Evolutionary conservation across 2,888 invertebrate genomes (phyloP).

Genomic region (Molorchus minor): DNA sequence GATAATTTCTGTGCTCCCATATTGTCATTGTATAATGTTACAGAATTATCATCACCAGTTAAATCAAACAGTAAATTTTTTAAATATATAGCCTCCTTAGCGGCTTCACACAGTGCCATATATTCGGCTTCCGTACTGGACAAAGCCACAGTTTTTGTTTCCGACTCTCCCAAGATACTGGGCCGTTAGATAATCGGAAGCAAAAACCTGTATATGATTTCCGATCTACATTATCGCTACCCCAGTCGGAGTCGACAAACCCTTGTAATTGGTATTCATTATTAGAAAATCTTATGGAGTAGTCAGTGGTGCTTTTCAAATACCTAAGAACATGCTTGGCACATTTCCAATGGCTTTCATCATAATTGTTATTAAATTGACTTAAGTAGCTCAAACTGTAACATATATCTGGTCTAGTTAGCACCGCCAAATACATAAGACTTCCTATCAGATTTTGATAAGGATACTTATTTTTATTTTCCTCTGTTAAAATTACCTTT

Average conservation of each 20-base stretch:
- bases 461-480: too few species aligned
- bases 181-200: constrained; percentile 17
- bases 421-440: constrained; percentile 23
- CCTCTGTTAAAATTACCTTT: too few species aligned
- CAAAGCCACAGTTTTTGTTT: constrained; percentile 48
- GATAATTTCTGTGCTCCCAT: constrained; percentile 32
- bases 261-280: constrained; percentile 16
- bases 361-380: constrained; percentile 33
- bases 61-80: constrained; percentile 7
- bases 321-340: constrained; percentile 26
- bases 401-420: constrained; percentile 25
- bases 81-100: constrained; percentile 41
- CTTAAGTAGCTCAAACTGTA: constrained; percentile 24
- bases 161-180: constrained; percentile 29
- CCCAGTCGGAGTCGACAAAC: constrained; percentile 34
- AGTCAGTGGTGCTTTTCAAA: constrained; percentile 18
- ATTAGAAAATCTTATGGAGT: constrained; percentile 12
- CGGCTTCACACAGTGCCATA: constrained; percentile 46
- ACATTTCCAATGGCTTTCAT: constrained; percentile 29
- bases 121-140: constrained; percentile 49
- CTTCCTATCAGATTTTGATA: constrained; percentile 26
- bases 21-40: constrained; percentile 33
- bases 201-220: constrained; percentile 31
- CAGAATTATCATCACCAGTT: not conserved
- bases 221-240: constrained; percentile 17